Conservation (phyloP, 2,888 invertebrate species). For the Netelia fuscicornis region DNA sequence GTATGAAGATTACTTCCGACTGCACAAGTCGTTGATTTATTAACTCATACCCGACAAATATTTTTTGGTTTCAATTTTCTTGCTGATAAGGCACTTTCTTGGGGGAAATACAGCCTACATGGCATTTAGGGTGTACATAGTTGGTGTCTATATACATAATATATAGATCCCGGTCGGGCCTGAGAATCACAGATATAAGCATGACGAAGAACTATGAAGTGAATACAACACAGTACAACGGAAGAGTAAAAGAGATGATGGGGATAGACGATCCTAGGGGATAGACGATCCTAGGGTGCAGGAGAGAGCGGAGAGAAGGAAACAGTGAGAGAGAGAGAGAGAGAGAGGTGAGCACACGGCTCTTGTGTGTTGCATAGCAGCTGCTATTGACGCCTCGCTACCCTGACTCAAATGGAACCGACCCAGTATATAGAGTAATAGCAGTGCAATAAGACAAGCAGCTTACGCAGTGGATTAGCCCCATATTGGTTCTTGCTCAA, state of each 20-base stretch:
- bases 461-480: slow-evolving; percentile 63
- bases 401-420: slow-evolving; percentile 83
- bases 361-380: slow-evolving; percentile 83
- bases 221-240: slow-evolving; percentile 71
- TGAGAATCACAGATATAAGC: slow-evolving; percentile 81
- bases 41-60: slow-evolving; percentile 9
- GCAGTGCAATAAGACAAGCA: slow-evolving; percentile 51
- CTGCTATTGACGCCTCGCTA: slow-evolving; percentile 85
- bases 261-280: background rate
- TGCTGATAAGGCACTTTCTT: slow-evolving; percentile 47
- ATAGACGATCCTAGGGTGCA: background rate
- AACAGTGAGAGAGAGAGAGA: slow-evolving; percentile 27
- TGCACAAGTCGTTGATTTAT: slow-evolving; percentile 50
- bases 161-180: slow-evolving; percentile 67
- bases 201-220: slow-evolving; percentile 80
- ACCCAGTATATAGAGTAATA: slow-evolving; percentile 69
- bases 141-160: slow-evolving; percentile 9
- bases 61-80: slow-evolving; percentile 18
- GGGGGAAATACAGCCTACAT: too few relatives aligned
- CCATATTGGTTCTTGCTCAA: slow-evolving; percentile 51
- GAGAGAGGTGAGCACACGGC: slow-evolving; percentile 74
- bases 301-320: slow-evolving; percentile 45
- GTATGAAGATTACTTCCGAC: background rate
- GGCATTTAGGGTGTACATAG: background rate
- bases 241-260: slow-evolving; percentile 8